Evolutionary conservation across 2,888 invertebrate species (phyloP).

Genomic region (Digitonthophagus gazella): DNA sequence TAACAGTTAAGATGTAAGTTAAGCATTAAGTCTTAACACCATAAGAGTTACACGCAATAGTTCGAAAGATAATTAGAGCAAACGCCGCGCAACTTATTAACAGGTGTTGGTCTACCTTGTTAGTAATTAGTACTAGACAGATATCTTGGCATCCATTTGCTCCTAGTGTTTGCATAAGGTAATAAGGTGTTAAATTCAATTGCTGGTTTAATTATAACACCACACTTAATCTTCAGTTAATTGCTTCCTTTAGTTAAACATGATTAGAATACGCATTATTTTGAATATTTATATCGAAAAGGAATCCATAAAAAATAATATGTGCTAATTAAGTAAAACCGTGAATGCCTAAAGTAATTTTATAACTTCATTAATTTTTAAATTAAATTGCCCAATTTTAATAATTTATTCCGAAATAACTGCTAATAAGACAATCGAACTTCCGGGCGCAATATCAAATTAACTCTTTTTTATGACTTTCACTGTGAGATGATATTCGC

Average conservation of each 20-base stretch:
- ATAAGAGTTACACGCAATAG: neutral
- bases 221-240: neutral
- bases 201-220: neutral
- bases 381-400: no score
- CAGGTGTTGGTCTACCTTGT: neutral
- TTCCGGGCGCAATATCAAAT: neutral
- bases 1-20: no score
- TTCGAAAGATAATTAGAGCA: neutral
- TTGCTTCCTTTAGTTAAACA: neutral
- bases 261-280: neutral
- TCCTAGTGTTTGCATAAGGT: neutral
- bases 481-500: neutral
- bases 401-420: neutral
- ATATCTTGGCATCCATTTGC: neutral
- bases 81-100: neutral
- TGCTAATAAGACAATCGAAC: neutral
- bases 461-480: neutral
- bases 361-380: neutral
- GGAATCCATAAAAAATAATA: neutral
- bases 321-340: no score
- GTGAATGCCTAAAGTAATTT: no score
- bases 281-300: neutral
- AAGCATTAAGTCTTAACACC: no score
- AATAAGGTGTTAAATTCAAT: neutral
- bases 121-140: neutral